phyloP scores from a whole-genome alignment of 1,140 invertebrate species.

The Zeugodacus cucurbitae region DNA sequence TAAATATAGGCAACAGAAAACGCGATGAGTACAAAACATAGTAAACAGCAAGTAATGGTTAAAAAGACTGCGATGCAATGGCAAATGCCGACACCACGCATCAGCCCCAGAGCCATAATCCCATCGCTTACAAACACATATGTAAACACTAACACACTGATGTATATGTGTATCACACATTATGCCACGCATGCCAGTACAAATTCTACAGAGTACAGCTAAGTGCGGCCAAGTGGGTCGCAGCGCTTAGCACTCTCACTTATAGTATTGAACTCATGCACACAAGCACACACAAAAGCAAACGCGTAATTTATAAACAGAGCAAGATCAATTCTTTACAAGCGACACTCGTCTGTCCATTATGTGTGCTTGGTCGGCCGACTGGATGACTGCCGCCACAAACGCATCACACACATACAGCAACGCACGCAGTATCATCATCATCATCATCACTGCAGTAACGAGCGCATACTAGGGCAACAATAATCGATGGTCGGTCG shows the following conservation, averaged over 20 bases:
- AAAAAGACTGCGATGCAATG: too few species aligned
- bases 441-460: not conserved
- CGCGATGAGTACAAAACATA: not conserved
- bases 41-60: too few species aligned
- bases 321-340: not conserved
- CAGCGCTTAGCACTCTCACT: not conserved
- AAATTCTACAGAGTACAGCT: not conserved
- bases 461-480: too few species aligned
- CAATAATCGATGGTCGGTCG: too few species aligned
- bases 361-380: not conserved
- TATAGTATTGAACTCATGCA: not conserved
- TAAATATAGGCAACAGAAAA: constrained; percentile 5
- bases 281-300: not conserved
- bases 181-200: not conserved
- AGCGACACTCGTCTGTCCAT: not conserved
- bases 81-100: too few species aligned
- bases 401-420: not conserved
- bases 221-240: not conserved
- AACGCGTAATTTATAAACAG: not conserved
- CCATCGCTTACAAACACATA: too few species aligned
- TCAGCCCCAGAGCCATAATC: too few species aligned
- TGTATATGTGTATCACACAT: not conserved
- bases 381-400: not conserved
- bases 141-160: not conserved
- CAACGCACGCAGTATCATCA: not conserved